phyloP scores from a whole-genome alignment of 2,113 vertebrate species.

The Gavia stellata region DNA sequence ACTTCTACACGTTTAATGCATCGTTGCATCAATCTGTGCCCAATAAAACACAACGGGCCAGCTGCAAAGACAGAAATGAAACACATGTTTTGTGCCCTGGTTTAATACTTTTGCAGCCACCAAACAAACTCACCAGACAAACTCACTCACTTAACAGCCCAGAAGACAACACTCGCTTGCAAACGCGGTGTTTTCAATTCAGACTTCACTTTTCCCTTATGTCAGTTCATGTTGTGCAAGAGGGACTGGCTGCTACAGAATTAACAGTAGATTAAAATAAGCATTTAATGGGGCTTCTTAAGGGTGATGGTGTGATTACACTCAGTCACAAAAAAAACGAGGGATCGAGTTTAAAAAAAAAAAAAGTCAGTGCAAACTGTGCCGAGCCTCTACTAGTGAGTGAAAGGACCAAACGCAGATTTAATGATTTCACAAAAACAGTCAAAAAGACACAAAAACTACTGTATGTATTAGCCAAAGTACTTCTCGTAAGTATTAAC shows the following conservation, averaged over 20 bases:
- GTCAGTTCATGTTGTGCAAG: background rate
- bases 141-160: background rate
- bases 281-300: background rate
- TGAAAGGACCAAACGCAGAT: background rate
- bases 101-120: background rate
- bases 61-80: background rate
- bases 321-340: background rate
- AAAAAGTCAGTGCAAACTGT: background rate
- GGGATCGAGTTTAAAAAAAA: background rate
- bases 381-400: fast-evolving
- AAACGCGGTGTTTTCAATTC: background rate
- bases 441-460: background rate
- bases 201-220: background rate
- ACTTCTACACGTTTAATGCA: background rate
- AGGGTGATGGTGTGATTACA: background rate
- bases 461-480: background rate
- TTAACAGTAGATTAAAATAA: background rate
- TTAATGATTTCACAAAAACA: background rate
- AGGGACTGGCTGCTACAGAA: background rate
- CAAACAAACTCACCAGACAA: background rate
- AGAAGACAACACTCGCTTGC: background rate
- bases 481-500: background rate
- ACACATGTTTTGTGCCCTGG: background rate
- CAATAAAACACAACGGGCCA: fast-evolving
- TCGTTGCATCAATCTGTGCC: fast-evolving